phyloP scores from a whole-genome alignment of 2,113 vertebrate genomes.

The Anthoscopus minutus region DNA sequence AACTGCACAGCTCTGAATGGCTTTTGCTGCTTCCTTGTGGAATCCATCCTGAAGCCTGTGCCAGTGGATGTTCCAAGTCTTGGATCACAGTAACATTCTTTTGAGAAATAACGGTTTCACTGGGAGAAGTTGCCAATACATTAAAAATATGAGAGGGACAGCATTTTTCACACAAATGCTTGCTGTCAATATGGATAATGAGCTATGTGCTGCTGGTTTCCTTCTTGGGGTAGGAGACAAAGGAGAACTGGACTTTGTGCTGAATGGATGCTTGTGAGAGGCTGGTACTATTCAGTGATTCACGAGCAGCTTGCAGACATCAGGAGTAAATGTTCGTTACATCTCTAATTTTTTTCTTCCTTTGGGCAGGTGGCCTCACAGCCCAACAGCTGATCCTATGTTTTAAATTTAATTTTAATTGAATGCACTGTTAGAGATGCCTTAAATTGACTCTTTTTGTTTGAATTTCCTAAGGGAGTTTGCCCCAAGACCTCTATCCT shows the following conservation, averaged over 20 bases:
- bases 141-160: constrained; percentile 21
- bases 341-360: constrained; percentile 11
- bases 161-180: constrained; percentile 8
- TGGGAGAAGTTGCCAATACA: neutral
- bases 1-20: neutral
- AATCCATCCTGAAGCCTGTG: neutral
- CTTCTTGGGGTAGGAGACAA: neutral
- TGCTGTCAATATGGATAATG: constrained; percentile 3
- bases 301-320: neutral
- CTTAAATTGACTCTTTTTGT: constrained; percentile 67
- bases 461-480: constrained; percentile 68
- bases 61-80: neutral
- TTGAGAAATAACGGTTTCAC: neutral
- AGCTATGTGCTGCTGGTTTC: neutral
- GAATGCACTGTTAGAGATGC: constrained; percentile 60
- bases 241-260: neutral
- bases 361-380: constrained; percentile 51
- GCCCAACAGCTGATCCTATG: constrained; percentile 53
- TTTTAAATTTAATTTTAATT: constrained; percentile 74
- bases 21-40: neutral
- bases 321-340: neutral
- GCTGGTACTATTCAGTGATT: neutral
- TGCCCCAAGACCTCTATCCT: constrained; percentile 65
- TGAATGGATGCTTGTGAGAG: neutral
- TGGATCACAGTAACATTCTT: neutral